These are phyloP conservation scores for Morone saxatilis DNA, from an alignment of 2,113 vertebrate species.

Conservation along the genomic window DNA sequence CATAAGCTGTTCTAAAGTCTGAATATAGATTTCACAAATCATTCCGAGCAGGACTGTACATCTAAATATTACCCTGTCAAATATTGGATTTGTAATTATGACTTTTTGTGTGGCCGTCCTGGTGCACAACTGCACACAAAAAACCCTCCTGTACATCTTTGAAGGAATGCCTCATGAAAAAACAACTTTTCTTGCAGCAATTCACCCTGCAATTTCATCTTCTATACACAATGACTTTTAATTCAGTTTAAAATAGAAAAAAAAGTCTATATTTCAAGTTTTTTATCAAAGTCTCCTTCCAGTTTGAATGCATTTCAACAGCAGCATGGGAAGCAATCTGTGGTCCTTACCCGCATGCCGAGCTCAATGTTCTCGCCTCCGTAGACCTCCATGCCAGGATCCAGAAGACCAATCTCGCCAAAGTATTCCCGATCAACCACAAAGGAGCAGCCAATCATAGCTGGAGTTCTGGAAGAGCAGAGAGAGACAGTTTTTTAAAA, in stretches of 20 bases:
- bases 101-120: conserved; percentile 48
- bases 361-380: conserved; percentile 98
- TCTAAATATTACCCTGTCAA: conserved; percentile 57
- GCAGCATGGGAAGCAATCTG: not conserved
- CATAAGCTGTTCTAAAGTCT: conserved; percentile 60
- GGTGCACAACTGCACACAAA: conserved; percentile 4
- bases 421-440: conserved; percentile 97
- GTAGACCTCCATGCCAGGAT: conserved; percentile 98
- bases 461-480: conserved; percentile 89
- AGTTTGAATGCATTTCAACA: conserved; percentile 1
- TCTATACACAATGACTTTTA: conserved; percentile 17
- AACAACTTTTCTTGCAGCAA: conserved; percentile 27
- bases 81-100: conserved; percentile 62
- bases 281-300: conserved; percentile 10
- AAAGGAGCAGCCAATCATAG: conserved; percentile 99
- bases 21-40: conserved; percentile 66
- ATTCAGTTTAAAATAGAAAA: conserved; percentile 14
- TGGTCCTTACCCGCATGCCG: conserved; percentile 94
- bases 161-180: conserved; percentile 52
- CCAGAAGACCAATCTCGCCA: conserved; percentile 94
- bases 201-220: conserved; percentile 24
- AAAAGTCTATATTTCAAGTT: conserved; percentile 9
- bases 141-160: conserved; percentile 7
- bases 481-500: conserved; percentile 28
- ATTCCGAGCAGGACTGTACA: conserved; percentile 43